A percentile compares a stretch with the other conserved stretches of the same genome.
These are phyloP conservation scores for Cerceris rybyensis DNA, from an alignment of 2,888 invertebrate species.

Conservation along the genomic window DNA sequence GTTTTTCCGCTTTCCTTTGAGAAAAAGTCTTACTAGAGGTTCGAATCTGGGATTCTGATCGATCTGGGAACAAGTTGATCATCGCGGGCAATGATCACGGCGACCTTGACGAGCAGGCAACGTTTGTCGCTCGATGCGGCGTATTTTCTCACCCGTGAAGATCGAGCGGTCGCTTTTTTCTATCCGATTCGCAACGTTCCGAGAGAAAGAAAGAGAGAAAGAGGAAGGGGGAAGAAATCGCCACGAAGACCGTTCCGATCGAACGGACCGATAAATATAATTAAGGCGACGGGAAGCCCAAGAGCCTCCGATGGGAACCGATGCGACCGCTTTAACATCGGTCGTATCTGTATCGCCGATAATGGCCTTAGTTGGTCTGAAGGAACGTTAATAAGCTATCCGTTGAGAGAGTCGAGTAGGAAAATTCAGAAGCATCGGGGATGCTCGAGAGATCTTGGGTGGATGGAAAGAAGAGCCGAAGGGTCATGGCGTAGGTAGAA, in stretches of 20 bases:
- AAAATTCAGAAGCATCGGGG: conserved; percentile 16
- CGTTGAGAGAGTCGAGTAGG: conserved; percentile 43
- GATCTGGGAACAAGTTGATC: conserved; percentile 8
- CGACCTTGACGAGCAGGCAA: conserved; percentile 64
- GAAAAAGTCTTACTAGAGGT: too few species aligned
- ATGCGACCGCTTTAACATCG: conserved; percentile 52
- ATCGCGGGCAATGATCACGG: conserved; percentile 53
- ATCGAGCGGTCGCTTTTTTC: conserved; percentile 44
- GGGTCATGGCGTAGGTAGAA: not conserved
- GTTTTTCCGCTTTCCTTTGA: too few species aligned
- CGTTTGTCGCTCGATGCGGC: conserved; percentile 57
- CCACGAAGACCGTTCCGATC: conserved; percentile 62
- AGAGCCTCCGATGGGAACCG: conserved; percentile 49
- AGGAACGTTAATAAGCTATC: conserved; percentile 64
- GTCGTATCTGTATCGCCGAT: conserved; percentile 52
- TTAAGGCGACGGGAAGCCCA: conserved; percentile 65
- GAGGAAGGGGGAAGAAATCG: conserved; percentile 21
- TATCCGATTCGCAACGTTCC: conserved; percentile 22
- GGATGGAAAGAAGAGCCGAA: not conserved
- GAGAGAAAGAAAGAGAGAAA: not conserved
- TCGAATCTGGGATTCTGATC: conserved; percentile 13
- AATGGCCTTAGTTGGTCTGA: conserved; percentile 57
- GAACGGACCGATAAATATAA: conserved; percentile 64
- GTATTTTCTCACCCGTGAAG: conserved; percentile 68
- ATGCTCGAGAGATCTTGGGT: not conserved